Evolutionary conservation across 2,888 invertebrate species (phyloP).

Genomic region (Lycocerus yunnanus): DNA sequence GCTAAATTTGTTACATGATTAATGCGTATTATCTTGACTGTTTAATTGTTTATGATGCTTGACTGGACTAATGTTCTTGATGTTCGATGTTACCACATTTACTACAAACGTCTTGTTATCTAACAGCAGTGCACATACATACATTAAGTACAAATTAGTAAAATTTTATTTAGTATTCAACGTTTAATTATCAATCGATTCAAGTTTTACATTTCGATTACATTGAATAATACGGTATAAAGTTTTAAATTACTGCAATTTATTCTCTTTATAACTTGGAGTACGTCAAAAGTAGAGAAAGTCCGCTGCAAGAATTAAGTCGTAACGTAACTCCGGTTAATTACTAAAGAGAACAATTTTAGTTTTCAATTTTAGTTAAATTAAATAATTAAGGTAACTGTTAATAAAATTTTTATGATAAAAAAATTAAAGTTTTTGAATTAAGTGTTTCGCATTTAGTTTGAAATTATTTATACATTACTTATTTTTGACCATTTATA

Average conservation of each 20-base stretch:
- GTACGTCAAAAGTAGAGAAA: too few relatives aligned
- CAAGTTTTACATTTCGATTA: background rate
- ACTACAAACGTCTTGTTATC: slow-evolving; percentile 16
- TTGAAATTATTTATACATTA: too few relatives aligned
- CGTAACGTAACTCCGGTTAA: too few relatives aligned
- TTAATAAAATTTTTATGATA: too few relatives aligned
- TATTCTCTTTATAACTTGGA: background rate
- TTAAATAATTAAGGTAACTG: too few relatives aligned
- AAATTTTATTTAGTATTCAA: background rate
- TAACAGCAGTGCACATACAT: slow-evolving; percentile 7
- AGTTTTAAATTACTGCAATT: background rate
- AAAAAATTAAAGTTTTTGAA: too few relatives aligned
- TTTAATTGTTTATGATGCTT: slow-evolving; percentile 33
- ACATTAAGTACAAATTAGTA: background rate
- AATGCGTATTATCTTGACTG: slow-evolving; percentile 23
- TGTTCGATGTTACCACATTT: slow-evolving; percentile 13
- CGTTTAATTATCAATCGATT: background rate
- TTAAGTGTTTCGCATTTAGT: too few relatives aligned
- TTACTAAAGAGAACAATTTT: too few relatives aligned
- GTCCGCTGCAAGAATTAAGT: too few relatives aligned
- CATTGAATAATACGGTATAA: background rate
- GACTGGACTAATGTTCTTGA: slow-evolving; percentile 17
- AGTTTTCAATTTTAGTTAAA: too few relatives aligned
- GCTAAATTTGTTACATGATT: slow-evolving; percentile 32
- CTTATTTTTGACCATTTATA: too few relatives aligned